Base-by-base conservation (phyloP, 2,888 invertebrate species). In the Tipula confusa region DNA sequence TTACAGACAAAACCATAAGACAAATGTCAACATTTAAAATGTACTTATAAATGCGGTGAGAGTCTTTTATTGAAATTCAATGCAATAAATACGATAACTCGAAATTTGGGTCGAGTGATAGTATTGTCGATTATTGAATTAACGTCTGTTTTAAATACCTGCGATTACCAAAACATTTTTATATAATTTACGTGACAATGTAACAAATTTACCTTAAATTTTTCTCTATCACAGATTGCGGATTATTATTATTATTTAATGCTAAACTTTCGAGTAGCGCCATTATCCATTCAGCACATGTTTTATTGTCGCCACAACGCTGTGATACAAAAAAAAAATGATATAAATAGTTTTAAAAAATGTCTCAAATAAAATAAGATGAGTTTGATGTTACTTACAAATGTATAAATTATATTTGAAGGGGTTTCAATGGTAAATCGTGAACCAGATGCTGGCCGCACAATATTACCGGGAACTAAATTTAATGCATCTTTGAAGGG, bases 351-450 rank as follows among this genome's bases (percentile, higher is more conserved):
- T 7, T 5, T 36, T 31, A 31, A 43, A 3, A n/a, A 43, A 43
- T n/a, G 2, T 38, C 29, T 13, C 6, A 29, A 80, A 29, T 7
- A 48, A 2, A 84, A n/a, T 33, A 28, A 33, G 18, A 84, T 5
- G 33, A 11, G 33, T 33, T 79, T 24, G 15, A 13, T 83, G 13
- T 29, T 33, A 85, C 86, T 86, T 85, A 88, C 88, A 85, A 87
- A 88, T 7, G 87, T 88, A 84, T 86, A 87, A 83, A 87, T 86
- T 33, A 85, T 86, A 79, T 87, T 87, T 7, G 87, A 86, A 24
- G 87, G 86, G 5, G 87, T 87, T 85, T 87, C 87, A 64, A 88
- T 88, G 29, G 87, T 87, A 84, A 88, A 88, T 28, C 88, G 86
- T 84, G 86, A 87, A 18, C 87, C 87, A 7, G 87, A 86, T 18